These are phyloP conservation scores for Pseudolycoriella hygida DNA, from an alignment of 2,888 invertebrate genomes.

Conservation along the genomic window DNA sequence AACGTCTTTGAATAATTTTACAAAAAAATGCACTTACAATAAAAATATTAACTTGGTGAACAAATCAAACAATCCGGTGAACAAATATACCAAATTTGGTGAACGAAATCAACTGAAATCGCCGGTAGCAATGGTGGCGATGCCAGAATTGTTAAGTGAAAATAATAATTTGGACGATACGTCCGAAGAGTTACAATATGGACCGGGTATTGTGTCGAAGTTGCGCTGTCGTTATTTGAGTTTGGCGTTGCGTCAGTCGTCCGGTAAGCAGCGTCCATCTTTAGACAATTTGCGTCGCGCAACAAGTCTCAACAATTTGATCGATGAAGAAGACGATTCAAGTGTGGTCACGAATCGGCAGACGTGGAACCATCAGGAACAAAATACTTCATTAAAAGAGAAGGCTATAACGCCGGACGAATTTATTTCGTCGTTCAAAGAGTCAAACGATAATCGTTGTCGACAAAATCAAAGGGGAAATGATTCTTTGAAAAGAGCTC, in stretches of 20 bases:
- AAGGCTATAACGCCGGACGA: slow-evolving; percentile 8
- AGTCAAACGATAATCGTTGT: slow-evolving; percentile 25
- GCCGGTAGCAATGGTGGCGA: slow-evolving; percentile 31
- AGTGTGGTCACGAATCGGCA: slow-evolving; percentile 11
- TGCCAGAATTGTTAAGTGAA: slow-evolving; percentile 23
- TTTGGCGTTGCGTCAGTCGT: slow-evolving; percentile 61
- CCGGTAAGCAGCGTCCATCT: slow-evolving; percentile 42
- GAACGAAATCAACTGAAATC: background rate
- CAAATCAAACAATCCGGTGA: background rate
- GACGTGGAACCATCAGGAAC: slow-evolving; percentile 1
- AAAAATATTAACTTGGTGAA: background rate
- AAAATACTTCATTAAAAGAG: slow-evolving; percentile 2
- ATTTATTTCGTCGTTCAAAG: slow-evolving; percentile 9
- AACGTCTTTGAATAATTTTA: background rate
- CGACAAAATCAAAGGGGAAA: slow-evolving; percentile 35
- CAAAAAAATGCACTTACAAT: slow-evolving; percentile 1
- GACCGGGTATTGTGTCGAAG: slow-evolving; percentile 80
- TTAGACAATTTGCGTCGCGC: slow-evolving; percentile 56
- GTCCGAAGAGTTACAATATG: slow-evolving; percentile 70
- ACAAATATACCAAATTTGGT: background rate
- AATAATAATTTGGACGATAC: slow-evolving; percentile 29
- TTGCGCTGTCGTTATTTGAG: slow-evolving; percentile 74
- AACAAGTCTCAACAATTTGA: slow-evolving; percentile 65
- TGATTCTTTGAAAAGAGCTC: slow-evolving; percentile 61
- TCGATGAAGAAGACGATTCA: slow-evolving; percentile 44